A percentile compares a stretch with the other conserved stretches of the same genome.
phyloP scores from a whole-genome alignment of 2,113 vertebrate genomes.

The Pluvialis apricaria region DNA sequence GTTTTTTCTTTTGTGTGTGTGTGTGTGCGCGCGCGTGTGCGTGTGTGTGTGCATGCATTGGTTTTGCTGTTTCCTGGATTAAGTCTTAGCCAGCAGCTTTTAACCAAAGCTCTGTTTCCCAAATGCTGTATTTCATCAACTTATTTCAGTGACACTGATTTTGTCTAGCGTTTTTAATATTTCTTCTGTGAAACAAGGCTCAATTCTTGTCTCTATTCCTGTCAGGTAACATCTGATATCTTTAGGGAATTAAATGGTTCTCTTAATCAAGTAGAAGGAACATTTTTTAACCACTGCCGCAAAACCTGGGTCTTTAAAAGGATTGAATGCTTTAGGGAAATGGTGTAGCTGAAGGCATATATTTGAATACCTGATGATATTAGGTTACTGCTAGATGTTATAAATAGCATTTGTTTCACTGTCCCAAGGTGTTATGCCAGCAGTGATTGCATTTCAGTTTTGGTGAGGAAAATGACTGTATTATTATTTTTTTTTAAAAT shows the following conservation, averaged over 20 bases:
- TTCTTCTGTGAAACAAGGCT: slow-evolving; percentile 38
- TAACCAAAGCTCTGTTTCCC: not conserved
- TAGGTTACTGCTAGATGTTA: slow-evolving; percentile 25
- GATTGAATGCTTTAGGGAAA: slow-evolving; percentile 4
- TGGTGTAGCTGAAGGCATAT: not conserved
- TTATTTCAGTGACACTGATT: not conserved
- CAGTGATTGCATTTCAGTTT: not conserved
- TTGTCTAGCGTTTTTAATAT: slow-evolving; percentile 19
- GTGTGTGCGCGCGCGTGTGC: not conserved
- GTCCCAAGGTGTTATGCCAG: not conserved
- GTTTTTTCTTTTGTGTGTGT: not conserved
- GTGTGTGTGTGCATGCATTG: fast-evolving
- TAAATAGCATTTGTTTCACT: slow-evolving; percentile 33
- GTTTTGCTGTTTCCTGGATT: slow-evolving; percentile 25
- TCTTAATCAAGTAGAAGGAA: not conserved
- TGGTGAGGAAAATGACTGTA: not conserved
- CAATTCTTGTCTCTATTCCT: slow-evolving; percentile 20
- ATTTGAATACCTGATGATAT: slow-evolving; percentile 28
- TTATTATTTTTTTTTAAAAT: not conserved
- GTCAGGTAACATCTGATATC: slow-evolving; percentile 54
- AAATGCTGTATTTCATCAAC: slow-evolving; percentile 4
- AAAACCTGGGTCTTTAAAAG: not conserved
- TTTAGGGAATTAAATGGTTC: slow-evolving; percentile 13
- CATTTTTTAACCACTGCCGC: not conserved
- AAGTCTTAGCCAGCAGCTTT: slow-evolving; percentile 13